Base-by-base conservation (phyloP, 1,140 invertebrate species). In the Heterodera carotae region DNA sequence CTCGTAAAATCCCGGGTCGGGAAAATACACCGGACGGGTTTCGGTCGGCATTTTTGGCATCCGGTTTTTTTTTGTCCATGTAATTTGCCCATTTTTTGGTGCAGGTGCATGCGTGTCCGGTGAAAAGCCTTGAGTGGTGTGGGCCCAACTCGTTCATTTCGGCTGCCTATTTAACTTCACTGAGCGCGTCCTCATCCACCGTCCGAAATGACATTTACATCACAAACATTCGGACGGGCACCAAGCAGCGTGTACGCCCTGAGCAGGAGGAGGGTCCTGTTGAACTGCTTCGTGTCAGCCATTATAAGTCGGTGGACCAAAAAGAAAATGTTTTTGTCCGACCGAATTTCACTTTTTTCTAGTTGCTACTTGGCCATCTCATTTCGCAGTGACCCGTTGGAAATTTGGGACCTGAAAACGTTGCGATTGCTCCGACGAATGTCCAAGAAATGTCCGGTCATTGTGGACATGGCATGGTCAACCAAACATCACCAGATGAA, bases 301-400 rank as follows among this genome's bases (percentile, higher is more conserved):
- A 76, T 69, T 86, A 86, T 76, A 82, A 86, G 83, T 85, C 34
- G 67, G 85, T 74, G 4, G 22, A 66, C 33, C 60, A 25, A 29
- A 7, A 18, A 3, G 12, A 31, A 15, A 66, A 5, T 74, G 29
- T 62, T n/a, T n/a, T n/a, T n/a, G n/a, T n/a, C n/a, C n/a, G n/a
- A n/a, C n/a, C n/a, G 56, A 33, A 69, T 60, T 34, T 27, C 71
- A 8, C 27, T 29, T 1, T 60, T 36, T 77, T 86, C 39, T 36
- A 87, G 85, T 12, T 83, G 85, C 48, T 87, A 87, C 72, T 39
- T 87, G 72, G 86, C 85, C 25, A 64, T 87, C 7, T 80, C 85
- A 12, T 88, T 87, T 74, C 82, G 85, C 67, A 69, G 76, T 64
- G 84, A 87, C 66, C 85, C 85, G 12, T 75, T 87, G 5, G 85